These are phyloP conservation scores for Eulithis testata DNA, from an alignment of 2,888 invertebrate species.

Conservation along the genomic window DNA sequence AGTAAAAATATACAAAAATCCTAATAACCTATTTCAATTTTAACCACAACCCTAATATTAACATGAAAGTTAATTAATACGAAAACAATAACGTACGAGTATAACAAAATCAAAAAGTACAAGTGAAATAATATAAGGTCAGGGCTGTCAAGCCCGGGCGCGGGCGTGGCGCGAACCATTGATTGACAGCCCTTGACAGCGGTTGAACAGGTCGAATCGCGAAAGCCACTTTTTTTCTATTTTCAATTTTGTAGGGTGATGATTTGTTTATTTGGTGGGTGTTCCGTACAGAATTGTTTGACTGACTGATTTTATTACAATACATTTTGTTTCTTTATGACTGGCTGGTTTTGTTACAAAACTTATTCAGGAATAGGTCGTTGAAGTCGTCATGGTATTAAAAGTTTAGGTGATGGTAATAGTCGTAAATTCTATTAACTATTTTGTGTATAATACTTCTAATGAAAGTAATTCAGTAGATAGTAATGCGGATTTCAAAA, in stretches of 20 bases:
- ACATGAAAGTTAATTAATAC: slow-evolving; percentile 42
- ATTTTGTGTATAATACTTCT: too few relatives aligned
- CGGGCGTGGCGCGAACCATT: slow-evolving; percentile 46
- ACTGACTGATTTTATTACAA: too few relatives aligned
- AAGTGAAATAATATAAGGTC: slow-evolving; percentile 40
- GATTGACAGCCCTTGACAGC: slow-evolving; percentile 79
- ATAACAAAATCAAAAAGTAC: slow-evolving; percentile 40
- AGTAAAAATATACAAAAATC: neutral
- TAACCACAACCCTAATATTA: slow-evolving; percentile 12
- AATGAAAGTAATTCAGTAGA: too few relatives aligned
- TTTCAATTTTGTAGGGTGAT: slow-evolving; percentile 47
- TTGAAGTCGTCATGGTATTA: too few relatives aligned
- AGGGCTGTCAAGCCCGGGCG: slow-evolving; percentile 44
- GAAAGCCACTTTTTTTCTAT: slow-evolving; percentile 63
- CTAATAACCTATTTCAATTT: neutral
- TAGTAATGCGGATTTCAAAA: too few relatives aligned
- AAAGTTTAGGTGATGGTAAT: too few relatives aligned
- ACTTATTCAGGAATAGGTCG: too few relatives aligned
- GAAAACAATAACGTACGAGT: slow-evolving; percentile 45
- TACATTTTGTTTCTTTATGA: neutral
- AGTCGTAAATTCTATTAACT: too few relatives aligned
- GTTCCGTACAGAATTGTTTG: slow-evolving; percentile 51
- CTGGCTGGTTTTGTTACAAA: too few relatives aligned
- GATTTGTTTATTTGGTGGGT: slow-evolving; percentile 39
- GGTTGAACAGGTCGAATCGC: slow-evolving; percentile 81